These are phyloP conservation scores for Cirrhinus molitorella DNA, from an alignment of 2,797 vertebrate species.

Conservation along the genomic window DNA sequence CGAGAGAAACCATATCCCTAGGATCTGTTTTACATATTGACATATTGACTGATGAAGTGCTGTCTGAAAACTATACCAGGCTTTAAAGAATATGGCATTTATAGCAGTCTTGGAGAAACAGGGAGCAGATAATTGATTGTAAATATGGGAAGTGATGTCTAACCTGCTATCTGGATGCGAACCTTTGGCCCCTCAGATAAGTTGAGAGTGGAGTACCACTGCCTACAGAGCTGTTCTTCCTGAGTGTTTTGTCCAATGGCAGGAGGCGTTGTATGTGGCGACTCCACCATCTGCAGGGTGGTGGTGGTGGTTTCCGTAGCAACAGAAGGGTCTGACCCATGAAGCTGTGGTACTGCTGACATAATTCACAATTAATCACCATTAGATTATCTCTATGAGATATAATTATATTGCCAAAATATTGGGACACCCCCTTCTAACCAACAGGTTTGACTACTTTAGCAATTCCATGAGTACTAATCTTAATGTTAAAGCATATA, in stretches of 20 bases:
- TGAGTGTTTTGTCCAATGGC: conserved; percentile 76
- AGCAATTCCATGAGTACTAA: too few relatives aligned
- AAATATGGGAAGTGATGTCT: conserved; percentile 13
- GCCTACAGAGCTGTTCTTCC: conserved; percentile 79
- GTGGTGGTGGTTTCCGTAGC: conserved; percentile 73
- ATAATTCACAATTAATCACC: conserved; percentile 63
- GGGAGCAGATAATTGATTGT: background rate
- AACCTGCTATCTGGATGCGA: conserved; percentile 76
- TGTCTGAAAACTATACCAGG: background rate
- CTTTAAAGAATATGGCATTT: background rate
- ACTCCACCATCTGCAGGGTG: conserved; percentile 58
- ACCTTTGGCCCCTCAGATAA: conserved; percentile 69
- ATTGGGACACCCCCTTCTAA: too few relatives aligned
- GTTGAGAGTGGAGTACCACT: conserved; percentile 75
- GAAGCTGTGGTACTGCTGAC: conserved; percentile 66
- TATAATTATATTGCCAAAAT: too few relatives aligned
- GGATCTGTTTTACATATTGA: conserved; percentile 13
- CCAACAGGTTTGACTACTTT: too few relatives aligned
- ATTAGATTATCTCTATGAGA: too few relatives aligned
- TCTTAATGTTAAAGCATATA: too few relatives aligned
- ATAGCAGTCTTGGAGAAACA: background rate
- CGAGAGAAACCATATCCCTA: background rate
- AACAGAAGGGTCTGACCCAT: conserved; percentile 69
- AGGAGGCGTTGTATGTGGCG: conserved; percentile 63
- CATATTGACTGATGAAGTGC: background rate